Percentiles rank a stretch among this genome's conserved stretches.
phyloP scores from a whole-genome alignment of 2,113 vertebrate species.

The Pseudopipra pipra region DNA sequence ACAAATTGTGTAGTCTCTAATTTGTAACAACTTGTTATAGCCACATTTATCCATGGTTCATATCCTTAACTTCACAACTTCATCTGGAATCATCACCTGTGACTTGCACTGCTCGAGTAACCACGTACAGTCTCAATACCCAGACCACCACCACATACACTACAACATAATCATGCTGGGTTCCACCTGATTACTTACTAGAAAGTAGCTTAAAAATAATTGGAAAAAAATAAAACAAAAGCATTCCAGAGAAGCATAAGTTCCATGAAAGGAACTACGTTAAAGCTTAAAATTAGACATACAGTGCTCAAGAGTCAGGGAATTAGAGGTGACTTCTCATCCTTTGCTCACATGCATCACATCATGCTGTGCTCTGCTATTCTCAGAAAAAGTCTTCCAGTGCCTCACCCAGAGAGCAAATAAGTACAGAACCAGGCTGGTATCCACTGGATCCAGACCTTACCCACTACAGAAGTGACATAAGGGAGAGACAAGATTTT shows the following conservation, averaged over 20 bases:
- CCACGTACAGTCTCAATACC: neutral
- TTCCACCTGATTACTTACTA: neutral
- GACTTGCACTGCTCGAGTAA: neutral
- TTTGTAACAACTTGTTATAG: neutral
- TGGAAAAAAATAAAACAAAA: neutral
- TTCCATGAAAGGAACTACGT: neutral
- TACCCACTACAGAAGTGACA: neutral
- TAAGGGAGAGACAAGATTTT: neutral
- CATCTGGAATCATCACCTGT: neutral
- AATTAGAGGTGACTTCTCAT: neutral
- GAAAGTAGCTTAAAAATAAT: neutral
- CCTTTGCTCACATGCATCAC: neutral
- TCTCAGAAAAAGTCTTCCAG: neutral
- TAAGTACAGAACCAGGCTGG: neutral
- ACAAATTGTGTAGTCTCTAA: neutral
- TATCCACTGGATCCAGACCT: neutral
- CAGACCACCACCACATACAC: neutral
- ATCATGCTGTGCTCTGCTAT: neutral
- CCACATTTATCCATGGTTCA: neutral
- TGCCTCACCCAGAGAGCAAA: neutral
- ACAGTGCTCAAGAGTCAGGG: neutral
- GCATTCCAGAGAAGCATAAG: fast-evolving
- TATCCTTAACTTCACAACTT: neutral
- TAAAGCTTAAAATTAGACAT: neutral
- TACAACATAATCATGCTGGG: neutral